Conservation (phyloP, 1,140 invertebrate species). For the Lineus longissimus region DNA sequence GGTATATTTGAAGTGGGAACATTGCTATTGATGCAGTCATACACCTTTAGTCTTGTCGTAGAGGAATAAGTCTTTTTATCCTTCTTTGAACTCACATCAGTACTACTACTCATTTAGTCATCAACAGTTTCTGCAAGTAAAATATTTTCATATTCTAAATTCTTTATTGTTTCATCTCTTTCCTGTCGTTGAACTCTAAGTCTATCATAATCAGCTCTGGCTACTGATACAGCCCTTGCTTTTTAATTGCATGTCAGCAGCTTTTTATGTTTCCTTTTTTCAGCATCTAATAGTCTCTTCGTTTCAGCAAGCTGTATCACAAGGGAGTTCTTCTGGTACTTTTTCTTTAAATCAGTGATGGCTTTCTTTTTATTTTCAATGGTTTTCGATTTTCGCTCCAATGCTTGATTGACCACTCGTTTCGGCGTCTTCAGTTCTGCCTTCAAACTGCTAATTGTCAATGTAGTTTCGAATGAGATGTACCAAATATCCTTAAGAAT, state of each 20-base stretch:
- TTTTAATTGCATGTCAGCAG: background rate
- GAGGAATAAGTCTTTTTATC: conserved; percentile 8
- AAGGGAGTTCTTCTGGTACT: background rate
- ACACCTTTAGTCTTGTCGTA: background rate
- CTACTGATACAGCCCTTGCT: background rate
- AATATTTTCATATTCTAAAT: background rate
- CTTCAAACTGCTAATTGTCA: background rate
- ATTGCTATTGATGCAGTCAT: background rate
- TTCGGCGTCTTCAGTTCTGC: background rate
- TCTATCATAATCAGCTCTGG: background rate
- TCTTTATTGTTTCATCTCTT: background rate
- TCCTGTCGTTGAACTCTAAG: background rate
- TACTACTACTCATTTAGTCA: background rate
- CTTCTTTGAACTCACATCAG: background rate
- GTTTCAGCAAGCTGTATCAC: background rate
- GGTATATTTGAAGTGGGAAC: conserved; percentile 5
- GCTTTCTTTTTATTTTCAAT: background rate
- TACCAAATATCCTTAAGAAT: too few relatives aligned
- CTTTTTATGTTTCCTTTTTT: background rate
- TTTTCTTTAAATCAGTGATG: conserved; percentile 1
- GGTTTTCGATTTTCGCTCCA: background rate
- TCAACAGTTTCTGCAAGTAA: background rate
- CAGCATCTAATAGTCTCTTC: background rate
- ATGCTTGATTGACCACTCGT: background rate
- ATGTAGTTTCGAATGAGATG: too few relatives aligned